A percentile compares a stretch with the other conserved stretches of the same genome.
Conservation (phyloP, 2,113 vertebrate species). For the Pollimyrus isidori region DNA sequence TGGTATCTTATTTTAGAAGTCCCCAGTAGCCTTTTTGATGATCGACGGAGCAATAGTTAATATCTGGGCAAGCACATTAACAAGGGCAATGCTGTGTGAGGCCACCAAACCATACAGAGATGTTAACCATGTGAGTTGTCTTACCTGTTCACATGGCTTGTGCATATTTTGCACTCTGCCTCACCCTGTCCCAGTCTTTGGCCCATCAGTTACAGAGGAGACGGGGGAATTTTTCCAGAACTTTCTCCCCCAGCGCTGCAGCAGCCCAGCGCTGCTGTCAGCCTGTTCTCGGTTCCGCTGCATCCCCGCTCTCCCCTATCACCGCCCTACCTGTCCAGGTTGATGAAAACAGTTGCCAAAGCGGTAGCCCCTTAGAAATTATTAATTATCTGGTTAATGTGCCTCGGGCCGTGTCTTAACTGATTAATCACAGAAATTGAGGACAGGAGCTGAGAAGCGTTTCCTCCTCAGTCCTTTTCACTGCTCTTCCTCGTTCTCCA, state of each 20-base stretch:
- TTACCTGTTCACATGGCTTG: background rate
- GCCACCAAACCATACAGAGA: background rate
- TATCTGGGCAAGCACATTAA: background rate
- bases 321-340: conserved; percentile 52
- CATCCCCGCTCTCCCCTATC: background rate
- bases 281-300: background rate
- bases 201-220: background rate
- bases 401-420: conserved; percentile 82
- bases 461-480: conserved; percentile 62
- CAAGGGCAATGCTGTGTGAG: background rate
- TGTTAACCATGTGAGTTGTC: background rate
- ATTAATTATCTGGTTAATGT: conserved; percentile 99
- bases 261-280: background rate
- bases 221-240: background rate
- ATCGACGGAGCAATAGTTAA: background rate
- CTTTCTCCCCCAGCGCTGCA: background rate
- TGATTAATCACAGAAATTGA: conserved; percentile 86
- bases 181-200: background rate
- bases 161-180: background rate
- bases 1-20: background rate
- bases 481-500: conserved; percentile 61
- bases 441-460: conserved; percentile 75
- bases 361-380: conserved; percentile 89
- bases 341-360: conserved; percentile 82
- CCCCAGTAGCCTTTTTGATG: background rate